Conservation (phyloP, 2,888 invertebrate species). For the Drosophila meridionalis region DNA sequence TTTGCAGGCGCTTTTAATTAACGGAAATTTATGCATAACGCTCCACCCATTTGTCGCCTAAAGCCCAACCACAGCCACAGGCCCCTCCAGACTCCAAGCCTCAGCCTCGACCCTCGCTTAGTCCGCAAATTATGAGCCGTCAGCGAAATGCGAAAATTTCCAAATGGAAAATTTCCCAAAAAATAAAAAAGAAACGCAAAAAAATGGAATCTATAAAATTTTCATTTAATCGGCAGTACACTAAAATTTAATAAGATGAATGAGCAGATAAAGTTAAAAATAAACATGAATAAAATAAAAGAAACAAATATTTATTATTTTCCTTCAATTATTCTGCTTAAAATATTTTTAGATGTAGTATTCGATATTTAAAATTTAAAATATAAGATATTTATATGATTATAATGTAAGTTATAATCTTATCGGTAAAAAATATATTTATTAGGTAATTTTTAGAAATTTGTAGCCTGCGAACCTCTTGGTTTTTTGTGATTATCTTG, state of each 20-base stretch:
- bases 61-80: conserved; percentile 4
- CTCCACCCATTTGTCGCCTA: conserved; percentile 38
- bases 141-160: conserved; percentile 51
- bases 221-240: conserved; percentile 12
- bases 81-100: neutral
- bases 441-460: too few relatives aligned
- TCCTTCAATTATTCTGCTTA: too few relatives aligned
- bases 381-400: too few relatives aligned
- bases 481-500: too few relatives aligned
- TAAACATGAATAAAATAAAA: neutral
- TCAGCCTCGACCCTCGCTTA: neutral
- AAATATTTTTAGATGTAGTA: too few relatives aligned
- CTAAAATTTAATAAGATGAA: conserved; percentile 7
- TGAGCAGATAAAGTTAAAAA: neutral
- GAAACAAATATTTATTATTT: too few relatives aligned
- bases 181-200: neutral
- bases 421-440: too few relatives aligned
- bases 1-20: conserved; percentile 75
- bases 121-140: conserved; percentile 55
- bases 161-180: conserved; percentile 48
- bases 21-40: conserved; percentile 78
- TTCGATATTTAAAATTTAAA: too few relatives aligned
- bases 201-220: conserved; percentile 8
- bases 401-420: too few relatives aligned
- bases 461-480: too few relatives aligned